A percentile compares a stretch with the other conserved stretches of the same genome.
Conservation (phyloP, 2,888 invertebrate genomes). For the Sphaerophoria rueppellii region DNA sequence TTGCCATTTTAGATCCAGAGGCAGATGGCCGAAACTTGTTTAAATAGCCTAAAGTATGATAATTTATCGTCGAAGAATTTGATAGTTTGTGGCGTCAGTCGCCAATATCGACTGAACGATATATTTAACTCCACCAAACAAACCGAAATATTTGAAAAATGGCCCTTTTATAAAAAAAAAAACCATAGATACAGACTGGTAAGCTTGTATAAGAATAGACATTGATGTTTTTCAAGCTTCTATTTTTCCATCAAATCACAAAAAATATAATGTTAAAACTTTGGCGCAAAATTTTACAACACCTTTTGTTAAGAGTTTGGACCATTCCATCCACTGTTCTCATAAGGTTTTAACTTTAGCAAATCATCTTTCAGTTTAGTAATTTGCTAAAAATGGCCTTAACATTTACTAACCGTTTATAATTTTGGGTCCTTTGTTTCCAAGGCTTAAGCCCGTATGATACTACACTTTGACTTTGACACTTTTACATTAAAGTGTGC, state of each 20-base stretch:
- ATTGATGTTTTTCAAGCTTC: no score
- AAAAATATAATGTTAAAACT: no score
- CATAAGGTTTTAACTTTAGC: neutral
- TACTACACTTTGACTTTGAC: no score
- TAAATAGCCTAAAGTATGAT: slow-evolving; percentile 27
- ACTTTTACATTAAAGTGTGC: no score
- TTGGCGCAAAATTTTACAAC: no score
- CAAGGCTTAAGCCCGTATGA: no score
- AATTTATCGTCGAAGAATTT: slow-evolving; percentile 40
- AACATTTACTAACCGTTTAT: neutral
- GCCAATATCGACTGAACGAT: slow-evolving; percentile 31
- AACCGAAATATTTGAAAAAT: neutral
- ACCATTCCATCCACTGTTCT: slow-evolving; percentile 1
- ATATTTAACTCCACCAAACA: slow-evolving; percentile 18
- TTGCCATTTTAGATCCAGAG: no score
- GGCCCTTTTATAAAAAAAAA: neutral
- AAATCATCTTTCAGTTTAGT: slow-evolving; percentile 4
- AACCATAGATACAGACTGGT: neutral
- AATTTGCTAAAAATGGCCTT: neutral
- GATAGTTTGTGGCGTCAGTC: slow-evolving; percentile 34
- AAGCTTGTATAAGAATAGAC: no score
- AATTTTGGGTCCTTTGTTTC: neutral
- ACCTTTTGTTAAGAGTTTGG: neutral
- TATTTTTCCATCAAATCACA: no score
- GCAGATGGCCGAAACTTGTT: no score